Evolutionary conservation across 2,888 invertebrate genomes (phyloP), one percentile per base, ranked within the genome.

Genomic region (Drosophila austrosaltans): DNA sequence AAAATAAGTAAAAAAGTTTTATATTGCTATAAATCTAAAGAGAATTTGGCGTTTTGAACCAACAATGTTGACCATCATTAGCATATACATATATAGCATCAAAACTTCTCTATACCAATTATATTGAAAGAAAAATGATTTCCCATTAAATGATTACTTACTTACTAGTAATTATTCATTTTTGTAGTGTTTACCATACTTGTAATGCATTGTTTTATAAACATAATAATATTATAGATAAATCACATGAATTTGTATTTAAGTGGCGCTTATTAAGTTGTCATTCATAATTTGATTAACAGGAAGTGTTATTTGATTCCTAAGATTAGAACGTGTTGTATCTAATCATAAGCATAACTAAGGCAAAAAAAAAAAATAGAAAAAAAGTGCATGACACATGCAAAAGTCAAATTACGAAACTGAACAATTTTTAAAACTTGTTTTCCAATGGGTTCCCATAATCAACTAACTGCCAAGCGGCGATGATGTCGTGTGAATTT

Each of bases 371-470:
- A 16, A 16, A 16, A 16, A 16, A 16, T 16, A 16, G 16, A 16
- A 16, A 16, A 48, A 25, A 48, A 25, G 12, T 25, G 48, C 48
- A 48, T 25, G 48, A 48, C 48, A 66, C 72, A 78, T 78, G 76
- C 74, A 80, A 75, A 65, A 73, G 32, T 64, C 64, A 68, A 72
- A 78, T 73, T 79, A 77, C 69, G 64, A 53, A 63, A 76, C 63
- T 72, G 48, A 68, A 80, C 74, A 87, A 78, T 75, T 68, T 68
- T 20, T 8, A 12, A 73, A 77, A 85, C 89, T 77, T 62, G 86
- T 87, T 83, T 89, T 89, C 48, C 85, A 82, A 73, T 72, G 79
- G 25, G 69, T 84, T 84, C 89, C 83, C 87, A 89, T 87, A 85
- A 89, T 76, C 75, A 57, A 57, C 36, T 39, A 57, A 20, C 39